Base-by-base conservation (phyloP, 2,888 invertebrate genomes). In the Amphipyra berbera region DNA sequence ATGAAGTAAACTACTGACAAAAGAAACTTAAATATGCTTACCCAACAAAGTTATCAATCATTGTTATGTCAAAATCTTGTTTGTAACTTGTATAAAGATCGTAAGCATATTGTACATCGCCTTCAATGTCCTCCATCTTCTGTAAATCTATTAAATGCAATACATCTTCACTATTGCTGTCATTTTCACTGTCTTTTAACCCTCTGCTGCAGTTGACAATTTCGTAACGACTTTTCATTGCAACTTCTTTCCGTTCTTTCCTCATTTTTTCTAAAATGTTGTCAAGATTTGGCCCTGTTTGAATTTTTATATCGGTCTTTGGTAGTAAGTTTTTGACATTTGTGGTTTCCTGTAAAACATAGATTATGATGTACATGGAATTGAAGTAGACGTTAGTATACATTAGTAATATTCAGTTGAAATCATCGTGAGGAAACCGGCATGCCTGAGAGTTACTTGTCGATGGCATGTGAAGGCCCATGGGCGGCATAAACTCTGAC, bases 41-140 rank as follows among this genome's bases (percentile, higher is more conserved):
- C 95, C 93, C 88, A 4, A 93, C 86, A 61, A 93, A 76, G 71
- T 93, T 86, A 83, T 95, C 94, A 72, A 95, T 76, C 90, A 92
- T 90, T 7, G 88, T 86, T 30, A 92, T 87, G 82, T 94, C 91
- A 83, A 95, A 92, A 61, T 92, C 92, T 45, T 88, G 82, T 65
- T 89, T 91, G 0, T 89, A 87, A 5, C 92, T 85, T 6, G 90
- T 88, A 61, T 95, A 95, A 52, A 95, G 63, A 72, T 95, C 95
- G 72, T 94, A 95, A 3, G 90, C 92, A 81, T 91, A 94, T 57
- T 91, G 84, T 0, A 82, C 83, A 69, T 89, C 80, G 0, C 73
- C 76, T 53, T 86, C 83, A 12, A 82, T 84, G 59, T 90, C 88
- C 48, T 76, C 83, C 1, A 81, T 77, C 40, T 83, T 88, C 52